Evolutionary conservation across 2,888 invertebrate species (phyloP).

Genomic region (Chromoteleia sp.): DNA sequence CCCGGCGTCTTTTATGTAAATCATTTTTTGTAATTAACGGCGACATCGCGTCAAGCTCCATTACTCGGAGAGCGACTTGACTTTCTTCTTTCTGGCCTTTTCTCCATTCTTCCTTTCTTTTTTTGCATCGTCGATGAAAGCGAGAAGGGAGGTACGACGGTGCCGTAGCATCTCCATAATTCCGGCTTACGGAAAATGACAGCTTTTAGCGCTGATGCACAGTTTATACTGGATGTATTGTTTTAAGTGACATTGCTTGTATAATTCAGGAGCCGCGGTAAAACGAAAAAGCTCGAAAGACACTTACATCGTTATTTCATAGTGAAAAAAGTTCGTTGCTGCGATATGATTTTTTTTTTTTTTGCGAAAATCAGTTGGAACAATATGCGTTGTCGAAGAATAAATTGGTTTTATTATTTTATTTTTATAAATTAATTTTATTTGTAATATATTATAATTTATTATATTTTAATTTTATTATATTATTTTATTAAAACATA

Average conservation of each 20-base stretch:
- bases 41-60: constrained; percentile 64
- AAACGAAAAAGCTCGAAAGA: constrained; percentile 55
- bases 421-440: no score
- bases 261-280: constrained; percentile 79
- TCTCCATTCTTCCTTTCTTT: constrained; percentile 42
- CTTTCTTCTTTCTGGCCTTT: constrained; percentile 50
- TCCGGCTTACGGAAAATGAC: constrained; percentile 84
- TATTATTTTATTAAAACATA: no score
- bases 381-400: not conserved
- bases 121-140: constrained; percentile 63
- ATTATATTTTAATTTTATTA: no score
- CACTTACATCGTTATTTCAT: constrained; percentile 46
- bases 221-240: constrained; percentile 83
- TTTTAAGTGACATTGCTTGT: constrained; percentile 83
- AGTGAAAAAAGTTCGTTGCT: constrained; percentile 27
- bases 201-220: constrained; percentile 84
- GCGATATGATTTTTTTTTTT: constrained; percentile 6
- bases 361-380: not conserved
- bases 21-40: constrained; percentile 68
- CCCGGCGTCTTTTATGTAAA: constrained; percentile 60
- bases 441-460: no score
- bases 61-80: constrained; percentile 60
- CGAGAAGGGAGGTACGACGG: constrained; percentile 55
- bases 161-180: constrained; percentile 82
- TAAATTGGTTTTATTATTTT: no score